These are phyloP conservation scores for Athalia circularis DNA, from an alignment of 2,888 invertebrate genomes.

Conservation along the genomic window DNA sequence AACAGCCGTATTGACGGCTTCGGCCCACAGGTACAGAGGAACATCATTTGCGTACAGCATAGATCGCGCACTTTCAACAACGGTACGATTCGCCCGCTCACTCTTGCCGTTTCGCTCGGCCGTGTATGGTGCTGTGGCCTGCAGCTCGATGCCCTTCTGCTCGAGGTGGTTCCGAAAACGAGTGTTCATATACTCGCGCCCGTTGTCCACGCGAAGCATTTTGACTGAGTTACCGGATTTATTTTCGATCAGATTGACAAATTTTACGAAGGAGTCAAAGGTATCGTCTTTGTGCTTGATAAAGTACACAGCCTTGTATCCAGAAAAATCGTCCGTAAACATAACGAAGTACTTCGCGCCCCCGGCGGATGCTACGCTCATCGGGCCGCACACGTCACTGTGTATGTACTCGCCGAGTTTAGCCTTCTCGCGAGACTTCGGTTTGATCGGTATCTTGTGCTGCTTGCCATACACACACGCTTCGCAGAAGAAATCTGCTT, in stretches of 20 bases:
- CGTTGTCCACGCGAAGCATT: slow-evolving; percentile 11
- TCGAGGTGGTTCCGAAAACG: slow-evolving; percentile 50
- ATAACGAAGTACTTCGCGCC: slow-evolving; percentile 16
- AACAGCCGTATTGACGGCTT: slow-evolving; percentile 65
- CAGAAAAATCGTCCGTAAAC: slow-evolving; percentile 6
- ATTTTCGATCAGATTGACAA: background rate
- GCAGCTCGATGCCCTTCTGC: slow-evolving; percentile 55
- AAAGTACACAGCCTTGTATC: slow-evolving; percentile 3
- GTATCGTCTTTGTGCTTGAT: slow-evolving; percentile 11
- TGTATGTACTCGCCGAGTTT: slow-evolving; percentile 18
- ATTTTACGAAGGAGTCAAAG: slow-evolving; percentile 7
- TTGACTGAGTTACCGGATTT: background rate
- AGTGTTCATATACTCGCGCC: slow-evolving; percentile 8
- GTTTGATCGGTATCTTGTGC: background rate
- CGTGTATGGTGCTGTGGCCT: slow-evolving; percentile 57
- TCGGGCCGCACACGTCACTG: slow-evolving; percentile 31
- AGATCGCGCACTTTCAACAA: slow-evolving; percentile 63
- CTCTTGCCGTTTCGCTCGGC: slow-evolving; percentile 62
- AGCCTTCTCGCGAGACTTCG: background rate
- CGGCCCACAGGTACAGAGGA: slow-evolving; percentile 63
- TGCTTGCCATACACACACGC: slow-evolving; percentile 16
- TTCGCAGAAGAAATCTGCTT: slow-evolving; percentile 50
- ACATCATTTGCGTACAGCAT: slow-evolving; percentile 65
- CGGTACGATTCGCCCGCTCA: slow-evolving; percentile 64
- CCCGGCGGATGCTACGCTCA: slow-evolving; percentile 2